Evolutionary conservation across 1,140 invertebrate genomes (phyloP).

Genomic region (Ladona fulva): DNA sequence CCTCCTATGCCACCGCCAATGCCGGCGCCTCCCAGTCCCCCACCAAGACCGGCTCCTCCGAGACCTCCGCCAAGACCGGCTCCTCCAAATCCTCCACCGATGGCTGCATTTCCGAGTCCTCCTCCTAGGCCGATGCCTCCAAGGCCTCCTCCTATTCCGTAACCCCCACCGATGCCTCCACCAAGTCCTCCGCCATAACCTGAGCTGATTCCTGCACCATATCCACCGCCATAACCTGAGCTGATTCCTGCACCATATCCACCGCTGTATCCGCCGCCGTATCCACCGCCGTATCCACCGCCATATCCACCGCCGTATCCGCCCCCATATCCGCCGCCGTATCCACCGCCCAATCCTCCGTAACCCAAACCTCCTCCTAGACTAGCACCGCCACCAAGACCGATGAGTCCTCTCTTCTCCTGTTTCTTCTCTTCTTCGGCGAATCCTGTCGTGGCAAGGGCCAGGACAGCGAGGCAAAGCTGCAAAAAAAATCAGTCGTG

Average conservation of each 20-base stretch:
- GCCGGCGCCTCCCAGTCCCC: constrained; percentile 21
- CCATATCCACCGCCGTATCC: constrained; percentile 33
- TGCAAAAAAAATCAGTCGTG: not conserved
- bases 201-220: constrained; percentile 28
- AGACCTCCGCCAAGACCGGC: constrained; percentile 26
- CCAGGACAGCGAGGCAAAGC: constrained; percentile 12
- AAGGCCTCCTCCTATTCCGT: not conserved
- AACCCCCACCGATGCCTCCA: not conserved
- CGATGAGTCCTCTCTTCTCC: constrained; percentile 52
- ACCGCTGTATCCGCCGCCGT: constrained; percentile 35
- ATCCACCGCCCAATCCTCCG: constrained; percentile 24
- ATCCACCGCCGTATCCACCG: constrained; percentile 35
- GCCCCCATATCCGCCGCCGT: not conserved
- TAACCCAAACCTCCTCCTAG: constrained; percentile 44
- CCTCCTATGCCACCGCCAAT: constrained; percentile 17
- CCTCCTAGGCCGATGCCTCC: not conserved
- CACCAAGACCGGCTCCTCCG: constrained; percentile 34
- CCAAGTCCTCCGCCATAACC: constrained; percentile 16
- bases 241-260: constrained; percentile 27
- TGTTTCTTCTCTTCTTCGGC: constrained; percentile 48
- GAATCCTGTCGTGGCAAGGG: not conserved
- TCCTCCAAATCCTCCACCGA: constrained; percentile 29
- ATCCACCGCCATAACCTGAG: constrained; percentile 36
- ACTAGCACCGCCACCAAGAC: constrained; percentile 21
- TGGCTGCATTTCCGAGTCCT: not conserved